Conservation (phyloP, 1,140 invertebrate genomes). For the Lasioglossum albipes region DNA sequence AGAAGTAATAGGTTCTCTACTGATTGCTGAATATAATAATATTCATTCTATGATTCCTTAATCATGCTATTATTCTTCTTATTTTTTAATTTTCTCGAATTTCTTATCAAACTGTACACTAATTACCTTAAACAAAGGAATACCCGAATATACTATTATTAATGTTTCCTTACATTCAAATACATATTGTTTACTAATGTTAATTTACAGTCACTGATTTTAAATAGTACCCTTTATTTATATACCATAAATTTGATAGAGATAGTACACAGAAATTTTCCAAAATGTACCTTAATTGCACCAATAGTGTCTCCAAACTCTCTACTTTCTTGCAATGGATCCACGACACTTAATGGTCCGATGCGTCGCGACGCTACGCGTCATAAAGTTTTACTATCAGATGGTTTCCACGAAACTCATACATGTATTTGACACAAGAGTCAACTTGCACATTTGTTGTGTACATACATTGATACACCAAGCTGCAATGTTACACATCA, state of each 20-base stretch:
- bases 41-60: too few relatives aligned
- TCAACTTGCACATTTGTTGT: conserved; percentile 38
- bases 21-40: too few relatives aligned
- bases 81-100: too few relatives aligned
- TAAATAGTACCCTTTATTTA: too few relatives aligned
- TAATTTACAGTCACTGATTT: too few relatives aligned
- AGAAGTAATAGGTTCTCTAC: too few relatives aligned
- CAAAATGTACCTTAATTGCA: neutral
- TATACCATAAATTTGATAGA: neutral
- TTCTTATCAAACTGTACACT: too few relatives aligned
- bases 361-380: conserved; percentile 71
- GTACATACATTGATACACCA: neutral
- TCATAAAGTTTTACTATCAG: conserved; percentile 68
- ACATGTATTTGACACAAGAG: conserved; percentile 9
- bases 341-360: conserved; percentile 51
- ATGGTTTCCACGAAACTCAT: conserved; percentile 58
- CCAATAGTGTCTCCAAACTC: conserved; percentile 17
- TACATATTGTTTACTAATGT: too few relatives aligned
- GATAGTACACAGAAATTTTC: neutral
- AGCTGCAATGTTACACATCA: conserved; percentile 20
- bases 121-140: too few relatives aligned
- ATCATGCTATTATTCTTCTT: too few relatives aligned
- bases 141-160: too few relatives aligned
- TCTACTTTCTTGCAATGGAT: conserved; percentile 29
- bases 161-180: too few relatives aligned